Evolutionary conservation across 1,140 invertebrate genomes (phyloP).

Genomic region (Cherax quadricarinatus): DNA sequence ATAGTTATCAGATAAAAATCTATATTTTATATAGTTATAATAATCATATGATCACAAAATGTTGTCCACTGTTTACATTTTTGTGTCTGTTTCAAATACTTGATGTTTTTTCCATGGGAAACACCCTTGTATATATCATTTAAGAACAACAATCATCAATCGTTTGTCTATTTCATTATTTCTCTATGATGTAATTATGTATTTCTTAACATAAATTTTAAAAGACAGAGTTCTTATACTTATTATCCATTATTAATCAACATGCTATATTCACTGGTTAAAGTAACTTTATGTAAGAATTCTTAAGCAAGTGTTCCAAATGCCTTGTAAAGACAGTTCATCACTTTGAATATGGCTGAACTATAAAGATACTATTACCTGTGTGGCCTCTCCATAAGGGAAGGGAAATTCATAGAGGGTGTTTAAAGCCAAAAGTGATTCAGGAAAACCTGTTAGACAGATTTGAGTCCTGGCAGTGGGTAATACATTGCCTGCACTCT

Average conservation of each 20-base stretch:
- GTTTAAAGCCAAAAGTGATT: too few species aligned
- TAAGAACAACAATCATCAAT: conserved; percentile 69
- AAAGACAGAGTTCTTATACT: conserved; percentile 45
- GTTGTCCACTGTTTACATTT: conserved; percentile 30
- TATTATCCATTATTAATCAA: background rate
- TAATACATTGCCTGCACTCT: too few species aligned
- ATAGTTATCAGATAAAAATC: conserved; percentile 36
- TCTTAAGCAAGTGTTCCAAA: too few species aligned
- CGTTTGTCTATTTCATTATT: conserved; percentile 69
- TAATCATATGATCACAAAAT: conserved; percentile 33
- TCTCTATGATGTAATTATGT: conserved; percentile 72
- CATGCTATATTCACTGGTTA: too few species aligned
- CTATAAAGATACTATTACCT: too few species aligned
- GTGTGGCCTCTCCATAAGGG: too few species aligned
- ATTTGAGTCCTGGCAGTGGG: too few species aligned
- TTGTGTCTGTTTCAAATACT: conserved; percentile 63
- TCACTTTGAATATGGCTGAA: too few species aligned
- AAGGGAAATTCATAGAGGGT: too few species aligned
- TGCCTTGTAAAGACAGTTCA: too few species aligned
- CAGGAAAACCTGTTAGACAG: too few species aligned
- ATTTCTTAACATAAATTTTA: conserved; percentile 70
- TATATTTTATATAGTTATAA: conserved; percentile 64
- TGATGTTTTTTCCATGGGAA: conserved; percentile 57
- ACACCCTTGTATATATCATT: conserved; percentile 71
- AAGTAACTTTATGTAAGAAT: too few species aligned